These are phyloP conservation scores for Hippocampus guttulatus DNA, from an alignment of 2,113 vertebrate species.

Conservation along the genomic window DNA sequence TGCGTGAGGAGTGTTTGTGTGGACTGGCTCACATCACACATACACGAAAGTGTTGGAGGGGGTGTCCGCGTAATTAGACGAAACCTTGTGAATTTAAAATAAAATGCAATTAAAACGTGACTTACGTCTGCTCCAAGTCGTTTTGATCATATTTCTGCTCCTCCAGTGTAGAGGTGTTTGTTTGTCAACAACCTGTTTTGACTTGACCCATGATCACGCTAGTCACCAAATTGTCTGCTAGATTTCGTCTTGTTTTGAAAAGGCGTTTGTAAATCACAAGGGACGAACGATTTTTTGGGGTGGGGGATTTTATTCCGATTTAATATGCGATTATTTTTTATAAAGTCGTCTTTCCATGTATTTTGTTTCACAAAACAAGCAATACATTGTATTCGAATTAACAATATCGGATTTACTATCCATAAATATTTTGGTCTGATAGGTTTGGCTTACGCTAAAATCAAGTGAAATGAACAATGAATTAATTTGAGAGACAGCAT, in stretches of 20 bases:
- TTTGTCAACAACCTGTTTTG: not conserved
- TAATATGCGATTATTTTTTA: too few species aligned
- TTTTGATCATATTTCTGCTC: not conserved
- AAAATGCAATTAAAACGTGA: not conserved
- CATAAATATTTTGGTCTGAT: too few species aligned
- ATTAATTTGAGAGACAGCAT: too few species aligned
- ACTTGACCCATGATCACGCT: not conserved
- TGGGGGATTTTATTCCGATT: too few species aligned
- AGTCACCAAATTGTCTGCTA: not conserved
- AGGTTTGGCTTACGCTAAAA: too few species aligned
- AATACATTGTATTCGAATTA: too few species aligned
- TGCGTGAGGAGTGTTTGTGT: constrained; percentile 32
- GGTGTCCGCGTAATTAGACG: not conserved
- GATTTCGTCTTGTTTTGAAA: constrained; percentile 4
- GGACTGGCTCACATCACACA: constrained; percentile 55
- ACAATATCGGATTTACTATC: too few species aligned
- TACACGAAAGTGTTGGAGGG: constrained; percentile 33
- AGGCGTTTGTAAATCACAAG: constrained; percentile 1
- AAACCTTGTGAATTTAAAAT: not conserved
- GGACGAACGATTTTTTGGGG: constrained; percentile 13
- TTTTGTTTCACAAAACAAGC: too few species aligned
- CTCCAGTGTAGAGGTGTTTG: not conserved
- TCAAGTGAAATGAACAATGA: too few species aligned
- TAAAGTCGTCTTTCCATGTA: too few species aligned
- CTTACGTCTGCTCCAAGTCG: not conserved